Percentiles rank a stretch among this genome's conserved stretches.
Conservation (phyloP, 92 coral and sea anemone species). For the Montipora capitata region DNA sequence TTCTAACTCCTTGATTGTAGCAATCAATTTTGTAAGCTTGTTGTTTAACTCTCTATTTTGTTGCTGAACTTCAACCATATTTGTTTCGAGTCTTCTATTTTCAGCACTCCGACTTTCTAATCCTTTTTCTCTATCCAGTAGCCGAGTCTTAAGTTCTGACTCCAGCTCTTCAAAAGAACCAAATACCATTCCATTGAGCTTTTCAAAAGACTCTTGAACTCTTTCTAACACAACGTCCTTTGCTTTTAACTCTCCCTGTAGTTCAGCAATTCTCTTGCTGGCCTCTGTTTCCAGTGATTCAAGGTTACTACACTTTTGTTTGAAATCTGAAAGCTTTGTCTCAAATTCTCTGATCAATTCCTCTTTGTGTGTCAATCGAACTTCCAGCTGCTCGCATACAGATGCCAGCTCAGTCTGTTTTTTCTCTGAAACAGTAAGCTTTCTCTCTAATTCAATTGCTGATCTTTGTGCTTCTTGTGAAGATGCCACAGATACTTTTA, state of each 20-base stretch:
- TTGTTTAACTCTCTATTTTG: constrained; percentile 71
- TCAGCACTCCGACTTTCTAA: constrained; percentile 87
- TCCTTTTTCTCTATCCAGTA: constrained; percentile 92
- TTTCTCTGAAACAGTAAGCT: constrained; percentile 75
- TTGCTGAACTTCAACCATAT: constrained; percentile 77
- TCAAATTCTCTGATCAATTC: constrained; percentile 69
- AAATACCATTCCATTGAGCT: constrained; percentile 94
- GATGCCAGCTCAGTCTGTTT: constrained; percentile 65
- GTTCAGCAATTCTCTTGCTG: constrained; percentile 73
- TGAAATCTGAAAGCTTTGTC: constrained; percentile 56
- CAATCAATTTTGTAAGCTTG: constrained; percentile 62
- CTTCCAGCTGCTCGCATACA: constrained; percentile 71
- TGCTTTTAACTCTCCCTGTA: constrained; percentile 81
- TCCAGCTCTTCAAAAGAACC: constrained; percentile 97
- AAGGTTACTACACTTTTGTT: constrained; percentile 56
- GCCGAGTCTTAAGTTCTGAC: constrained; percentile 81
- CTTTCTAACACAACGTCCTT: constrained; percentile 88
- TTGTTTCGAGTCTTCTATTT: constrained; percentile 84
- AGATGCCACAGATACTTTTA: constrained; percentile 65
- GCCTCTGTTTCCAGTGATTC: constrained; percentile 69
- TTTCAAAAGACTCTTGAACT: constrained; percentile 95
- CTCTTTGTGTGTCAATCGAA: constrained; percentile 54
- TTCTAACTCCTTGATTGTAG: constrained; percentile 25
- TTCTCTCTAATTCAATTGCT: constrained; percentile 77
- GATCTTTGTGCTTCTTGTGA: constrained; percentile 84